A percentile compares a stretch with the other conserved stretches of the same genome.
phyloP scores from a whole-genome alignment of 2,888 invertebrate species.

The Philereme vetulata region DNA sequence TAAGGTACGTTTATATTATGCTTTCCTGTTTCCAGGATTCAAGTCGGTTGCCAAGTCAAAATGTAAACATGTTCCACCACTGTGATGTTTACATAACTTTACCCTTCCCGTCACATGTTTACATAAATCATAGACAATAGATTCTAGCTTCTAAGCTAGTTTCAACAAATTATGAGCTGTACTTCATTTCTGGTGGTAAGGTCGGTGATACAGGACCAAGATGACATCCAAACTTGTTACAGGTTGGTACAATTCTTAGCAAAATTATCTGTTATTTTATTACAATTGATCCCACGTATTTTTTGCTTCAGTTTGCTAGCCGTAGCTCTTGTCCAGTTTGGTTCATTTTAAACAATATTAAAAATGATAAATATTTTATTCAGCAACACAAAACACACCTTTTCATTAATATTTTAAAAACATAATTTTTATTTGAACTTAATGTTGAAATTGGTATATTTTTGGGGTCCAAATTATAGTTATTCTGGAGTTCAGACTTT shows the following conservation, averaged over 20 bases:
- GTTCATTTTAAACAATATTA: too few relatives aligned
- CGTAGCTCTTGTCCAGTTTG: too few relatives aligned
- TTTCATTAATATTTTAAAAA: too few relatives aligned
- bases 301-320: too few relatives aligned
- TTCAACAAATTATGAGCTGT: neutral
- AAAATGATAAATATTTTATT: too few relatives aligned
- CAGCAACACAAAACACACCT: too few relatives aligned
- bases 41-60: constrained; percentile 38
- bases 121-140: constrained; percentile 47
- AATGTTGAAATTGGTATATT: too few relatives aligned
- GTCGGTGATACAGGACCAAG: constrained; percentile 37
- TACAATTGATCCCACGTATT: too few relatives aligned
- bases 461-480: too few relatives aligned
- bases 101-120: constrained; percentile 35
- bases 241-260: constrained; percentile 35
- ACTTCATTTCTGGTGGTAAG: constrained; percentile 31
- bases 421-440: too few relatives aligned
- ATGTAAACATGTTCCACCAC: constrained; percentile 56
- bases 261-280: too few relatives aligned
- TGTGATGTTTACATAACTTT: constrained; percentile 42
- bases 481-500: too few relatives aligned
- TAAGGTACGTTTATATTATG: neutral
- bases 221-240: constrained; percentile 33
- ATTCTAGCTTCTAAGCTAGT: constrained; percentile 18
- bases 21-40: constrained; percentile 53